These are phyloP conservation scores for Selene dorsalis DNA, from an alignment of 2,797 vertebrate genomes.

Conservation along the genomic window DNA sequence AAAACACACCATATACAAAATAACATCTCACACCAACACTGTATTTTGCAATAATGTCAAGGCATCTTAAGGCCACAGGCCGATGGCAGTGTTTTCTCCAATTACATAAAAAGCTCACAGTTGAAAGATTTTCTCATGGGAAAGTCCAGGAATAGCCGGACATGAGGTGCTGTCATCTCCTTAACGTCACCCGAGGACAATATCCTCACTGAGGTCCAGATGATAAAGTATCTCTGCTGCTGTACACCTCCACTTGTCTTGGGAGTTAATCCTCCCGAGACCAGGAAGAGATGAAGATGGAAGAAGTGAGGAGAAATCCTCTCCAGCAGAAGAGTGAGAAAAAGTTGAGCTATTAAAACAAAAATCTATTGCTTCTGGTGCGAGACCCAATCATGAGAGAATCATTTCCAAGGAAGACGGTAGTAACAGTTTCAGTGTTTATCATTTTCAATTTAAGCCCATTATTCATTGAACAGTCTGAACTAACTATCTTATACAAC, in stretches of 20 bases:
- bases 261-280: slow-evolving; percentile 5
- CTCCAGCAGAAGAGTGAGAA: neutral
- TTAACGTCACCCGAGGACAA: slow-evolving; percentile 15
- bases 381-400: neutral
- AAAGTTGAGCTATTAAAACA: neutral
- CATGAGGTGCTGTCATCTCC: slow-evolving; percentile 4
- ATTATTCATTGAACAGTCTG: neutral
- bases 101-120: slow-evolving; percentile 7
- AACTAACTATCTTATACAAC: too few species aligned
- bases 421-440: neutral
- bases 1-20: neutral
- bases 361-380: neutral
- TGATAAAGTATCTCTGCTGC: slow-evolving; percentile 12
- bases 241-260: neutral
- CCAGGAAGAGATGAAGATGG: neutral
- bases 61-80: neutral
- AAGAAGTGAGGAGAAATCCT: slow-evolving; percentile 10
- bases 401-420: neutral
- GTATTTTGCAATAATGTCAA: neutral
- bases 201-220: slow-evolving; percentile 22
- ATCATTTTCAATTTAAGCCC: neutral
- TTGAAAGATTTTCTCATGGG: neutral
- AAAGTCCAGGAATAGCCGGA: slow-evolving; percentile 17
- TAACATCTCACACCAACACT: neutral
- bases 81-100: neutral